These are phyloP conservation scores for Syngnathus floridae DNA, from an alignment of 2,113 vertebrate genomes.

Conservation along the genomic window DNA sequence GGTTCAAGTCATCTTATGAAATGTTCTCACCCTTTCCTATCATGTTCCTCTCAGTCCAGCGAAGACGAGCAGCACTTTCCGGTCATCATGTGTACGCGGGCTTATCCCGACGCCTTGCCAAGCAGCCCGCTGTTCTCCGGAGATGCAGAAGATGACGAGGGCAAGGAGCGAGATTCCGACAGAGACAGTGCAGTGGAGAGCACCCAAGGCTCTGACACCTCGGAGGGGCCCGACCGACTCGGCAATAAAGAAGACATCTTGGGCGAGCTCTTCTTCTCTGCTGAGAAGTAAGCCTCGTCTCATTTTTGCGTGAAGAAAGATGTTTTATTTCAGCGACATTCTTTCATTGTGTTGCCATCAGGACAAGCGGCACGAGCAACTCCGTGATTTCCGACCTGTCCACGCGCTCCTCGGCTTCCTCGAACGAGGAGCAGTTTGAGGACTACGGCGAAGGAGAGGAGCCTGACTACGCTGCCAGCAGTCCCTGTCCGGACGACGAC, in stretches of 20 bases:
- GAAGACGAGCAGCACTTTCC: slow-evolving; percentile 65
- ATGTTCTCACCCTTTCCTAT: background rate
- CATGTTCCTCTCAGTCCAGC: slow-evolving; percentile 57
- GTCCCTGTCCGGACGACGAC: slow-evolving; percentile 88
- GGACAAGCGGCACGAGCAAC: slow-evolving; percentile 76
- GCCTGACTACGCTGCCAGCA: slow-evolving; percentile 85
- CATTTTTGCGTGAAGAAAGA: background rate
- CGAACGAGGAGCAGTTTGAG: slow-evolving; percentile 97
- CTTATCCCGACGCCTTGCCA: slow-evolving; percentile 54
- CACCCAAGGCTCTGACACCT: slow-evolving; percentile 77
- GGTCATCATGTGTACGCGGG: slow-evolving; percentile 75
- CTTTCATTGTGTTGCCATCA: slow-evolving; percentile 39
- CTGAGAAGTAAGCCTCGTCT: slow-evolving; percentile 79
- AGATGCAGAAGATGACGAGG: slow-evolving; percentile 72
- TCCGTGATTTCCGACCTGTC: slow-evolving; percentile 86
- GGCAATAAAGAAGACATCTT: slow-evolving; percentile 77
- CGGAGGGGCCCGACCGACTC: slow-evolving; percentile 52
- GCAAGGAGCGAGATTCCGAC: slow-evolving; percentile 80
- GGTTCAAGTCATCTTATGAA: background rate
- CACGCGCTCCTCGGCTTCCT: slow-evolving; percentile 84
- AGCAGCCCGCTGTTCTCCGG: slow-evolving; percentile 69
- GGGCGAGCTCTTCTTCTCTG: slow-evolving; percentile 76
- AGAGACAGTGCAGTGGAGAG: slow-evolving; percentile 88
- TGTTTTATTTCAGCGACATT: background rate
- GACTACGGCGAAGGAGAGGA: slow-evolving; percentile 95